Evolutionary conservation across 1,140 invertebrate genomes (phyloP).

Genomic region (Alviniconcha marisindica): DNA sequence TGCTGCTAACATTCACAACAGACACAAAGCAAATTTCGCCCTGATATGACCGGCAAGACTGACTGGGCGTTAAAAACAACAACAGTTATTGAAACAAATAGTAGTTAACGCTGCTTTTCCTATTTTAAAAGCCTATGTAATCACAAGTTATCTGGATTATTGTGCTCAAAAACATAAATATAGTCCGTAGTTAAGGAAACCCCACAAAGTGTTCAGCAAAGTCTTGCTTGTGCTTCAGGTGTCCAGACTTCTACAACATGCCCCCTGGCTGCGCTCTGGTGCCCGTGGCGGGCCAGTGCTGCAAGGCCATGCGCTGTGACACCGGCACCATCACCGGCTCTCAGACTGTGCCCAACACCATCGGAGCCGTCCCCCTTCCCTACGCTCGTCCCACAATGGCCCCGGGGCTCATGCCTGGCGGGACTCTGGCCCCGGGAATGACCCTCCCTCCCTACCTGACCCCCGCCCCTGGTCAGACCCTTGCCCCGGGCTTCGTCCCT

Average conservation of each 20-base stretch:
- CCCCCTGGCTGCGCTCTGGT: conserved; percentile 57
- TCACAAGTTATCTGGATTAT: too few relatives aligned
- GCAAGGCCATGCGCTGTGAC: conserved; percentile 56
- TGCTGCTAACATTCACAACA: too few relatives aligned
- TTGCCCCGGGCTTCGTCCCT: conserved; percentile 53
- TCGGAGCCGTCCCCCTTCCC: conserved; percentile 51
- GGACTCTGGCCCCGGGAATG: conserved; percentile 43
- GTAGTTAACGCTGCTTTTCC: too few relatives aligned
- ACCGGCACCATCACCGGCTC: conserved; percentile 59
- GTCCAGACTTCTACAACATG: conserved; percentile 62
- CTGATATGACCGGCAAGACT: too few relatives aligned
- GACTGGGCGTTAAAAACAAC: too few relatives aligned
- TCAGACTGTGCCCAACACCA: conserved; percentile 49
- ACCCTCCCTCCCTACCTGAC: conserved; percentile 51
- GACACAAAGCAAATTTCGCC: too few relatives aligned
- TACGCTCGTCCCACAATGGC: conserved; percentile 16
- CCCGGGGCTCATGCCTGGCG: conserved; percentile 22
- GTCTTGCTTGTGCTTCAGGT: conserved; percentile 47
- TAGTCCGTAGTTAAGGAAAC: too few relatives aligned
- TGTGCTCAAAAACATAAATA: too few relatives aligned
- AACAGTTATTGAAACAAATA: too few relatives aligned
- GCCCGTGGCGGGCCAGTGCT: conserved; percentile 60
- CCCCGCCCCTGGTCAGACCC: conserved; percentile 56
- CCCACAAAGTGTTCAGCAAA: too few relatives aligned
- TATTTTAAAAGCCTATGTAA: too few relatives aligned